A percentile compares a stretch with the other conserved stretches of the same genome.
phyloP scores from a whole-genome alignment of 2,888 invertebrate genomes.

The Cephalotes varians region DNA sequence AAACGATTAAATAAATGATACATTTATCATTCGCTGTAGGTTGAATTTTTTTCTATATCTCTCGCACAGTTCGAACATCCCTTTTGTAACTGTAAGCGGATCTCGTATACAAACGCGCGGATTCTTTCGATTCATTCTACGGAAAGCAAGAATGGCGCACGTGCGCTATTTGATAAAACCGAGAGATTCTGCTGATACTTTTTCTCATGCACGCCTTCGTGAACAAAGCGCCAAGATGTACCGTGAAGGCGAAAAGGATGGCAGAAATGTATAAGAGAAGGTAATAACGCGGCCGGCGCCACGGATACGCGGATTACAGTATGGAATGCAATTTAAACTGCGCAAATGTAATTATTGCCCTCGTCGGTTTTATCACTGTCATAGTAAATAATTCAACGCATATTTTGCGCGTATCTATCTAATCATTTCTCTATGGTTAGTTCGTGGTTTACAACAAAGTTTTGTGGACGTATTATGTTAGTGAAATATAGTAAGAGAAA shows the following conservation, averaged over 20 bases:
- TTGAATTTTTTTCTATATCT: constrained; percentile 13
- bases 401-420: constrained; percentile 52
- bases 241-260: constrained; percentile 30
- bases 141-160: constrained; percentile 43
- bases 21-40: background rate
- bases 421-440: constrained; percentile 27
- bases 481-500: background rate
- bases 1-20: background rate
- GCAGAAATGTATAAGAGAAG: constrained; percentile 46
- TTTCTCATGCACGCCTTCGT: constrained; percentile 46
- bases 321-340: constrained; percentile 58
- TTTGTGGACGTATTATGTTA: background rate
- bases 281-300: constrained; percentile 46
- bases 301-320: constrained; percentile 46
- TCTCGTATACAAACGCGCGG: constrained; percentile 39
- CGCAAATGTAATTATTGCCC: constrained; percentile 53
- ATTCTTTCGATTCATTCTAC: constrained; percentile 39
- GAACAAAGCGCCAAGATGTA: constrained; percentile 49
- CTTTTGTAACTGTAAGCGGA: constrained; percentile 20
- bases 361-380: constrained; percentile 53
- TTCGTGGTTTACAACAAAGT: constrained; percentile 3
- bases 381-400: constrained; percentile 48
- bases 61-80: background rate
- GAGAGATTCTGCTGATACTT: constrained; percentile 38
- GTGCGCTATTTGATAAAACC: constrained; percentile 48